A percentile compares a stretch with the other conserved stretches of the same genome.
These are phyloP conservation scores for Trachymyrmex cornetzi DNA, from an alignment of 1,140 invertebrate species.

Conservation along the genomic window DNA sequence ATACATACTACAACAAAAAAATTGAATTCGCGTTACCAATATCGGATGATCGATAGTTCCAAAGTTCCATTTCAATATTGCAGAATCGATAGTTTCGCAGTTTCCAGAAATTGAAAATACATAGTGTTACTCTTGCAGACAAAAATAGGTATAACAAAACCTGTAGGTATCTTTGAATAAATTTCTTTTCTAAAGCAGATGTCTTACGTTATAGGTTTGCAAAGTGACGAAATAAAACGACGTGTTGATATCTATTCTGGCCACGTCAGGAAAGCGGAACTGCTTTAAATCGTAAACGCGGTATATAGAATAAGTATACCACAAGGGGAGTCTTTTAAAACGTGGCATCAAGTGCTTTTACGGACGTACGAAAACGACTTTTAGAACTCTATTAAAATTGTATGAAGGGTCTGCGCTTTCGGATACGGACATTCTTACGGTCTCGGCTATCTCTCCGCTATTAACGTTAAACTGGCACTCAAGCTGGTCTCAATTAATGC, in stretches of 20 bases:
- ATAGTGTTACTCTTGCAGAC: background rate
- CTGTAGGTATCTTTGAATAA: background rate
- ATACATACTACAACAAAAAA: constrained; percentile 6
- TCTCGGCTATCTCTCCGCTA: no score
- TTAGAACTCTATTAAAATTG: constrained; percentile 39
- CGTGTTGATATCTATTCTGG: constrained; percentile 1
- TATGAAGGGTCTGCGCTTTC: constrained; percentile 13
- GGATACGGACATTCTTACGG: background rate
- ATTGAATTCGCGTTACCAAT: background rate
- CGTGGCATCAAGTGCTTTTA: constrained; percentile 2
- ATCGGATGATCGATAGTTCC: constrained; percentile 28
- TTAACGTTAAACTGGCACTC: background rate
- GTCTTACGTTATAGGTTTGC: background rate
- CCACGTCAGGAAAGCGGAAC: background rate
- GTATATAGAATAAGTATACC: constrained; percentile 8
- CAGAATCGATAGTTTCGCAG: background rate
- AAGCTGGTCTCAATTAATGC: constrained; percentile 8
- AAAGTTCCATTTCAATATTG: constrained; percentile 41
- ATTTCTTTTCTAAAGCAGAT: background rate
- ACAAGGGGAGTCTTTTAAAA: background rate
- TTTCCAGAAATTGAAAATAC: constrained; percentile 22
- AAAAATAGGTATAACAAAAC: constrained; percentile 6
- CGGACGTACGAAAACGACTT: constrained; percentile 5
- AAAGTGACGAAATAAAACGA: constrained; percentile 13
- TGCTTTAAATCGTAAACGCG: constrained; percentile 23